Percentiles rank a stretch among this genome's conserved stretches.
Conservation (phyloP, 2,888 invertebrate species). For the Clanis bilineata region DNA sequence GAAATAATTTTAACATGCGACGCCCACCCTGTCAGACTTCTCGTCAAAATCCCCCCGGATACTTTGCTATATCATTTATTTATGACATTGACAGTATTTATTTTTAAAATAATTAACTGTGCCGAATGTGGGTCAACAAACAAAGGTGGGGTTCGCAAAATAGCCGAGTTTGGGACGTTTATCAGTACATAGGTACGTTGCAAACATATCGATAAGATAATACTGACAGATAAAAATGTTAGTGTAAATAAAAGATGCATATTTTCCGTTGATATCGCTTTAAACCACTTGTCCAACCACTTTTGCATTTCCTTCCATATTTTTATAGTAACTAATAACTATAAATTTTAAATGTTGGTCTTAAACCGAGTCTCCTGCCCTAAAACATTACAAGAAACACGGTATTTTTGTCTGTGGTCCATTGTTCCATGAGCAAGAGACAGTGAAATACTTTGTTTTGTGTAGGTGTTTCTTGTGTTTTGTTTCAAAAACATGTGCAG, state of each 20-base stretch:
- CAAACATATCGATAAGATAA: conserved; percentile 78
- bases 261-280: conserved; percentile 59
- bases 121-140: conserved; percentile 71
- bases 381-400: no score
- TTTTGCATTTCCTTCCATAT: conserved; percentile 44
- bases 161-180: conserved; percentile 58
- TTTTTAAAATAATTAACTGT: conserved; percentile 58
- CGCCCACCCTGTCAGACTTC: not conserved
- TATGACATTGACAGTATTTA: conserved; percentile 16
- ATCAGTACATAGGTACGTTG: conserved; percentile 64
- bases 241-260: conserved; percentile 77
- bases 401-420: no score
- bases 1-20: no score
- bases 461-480: no score
- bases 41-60: no score
- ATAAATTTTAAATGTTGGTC: conserved; percentile 18
- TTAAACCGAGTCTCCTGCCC: no score
- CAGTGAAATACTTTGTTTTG: no score
- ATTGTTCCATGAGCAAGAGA: no score
- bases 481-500: no score
- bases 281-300: conserved; percentile 41
- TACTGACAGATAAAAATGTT: conserved; percentile 33
- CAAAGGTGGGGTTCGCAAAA: conserved; percentile 76
- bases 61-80: not conserved
- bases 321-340: conserved; percentile 4